phyloP scores from a whole-genome alignment of 1,140 invertebrate species.

The Triops longicaudatus region DNA sequence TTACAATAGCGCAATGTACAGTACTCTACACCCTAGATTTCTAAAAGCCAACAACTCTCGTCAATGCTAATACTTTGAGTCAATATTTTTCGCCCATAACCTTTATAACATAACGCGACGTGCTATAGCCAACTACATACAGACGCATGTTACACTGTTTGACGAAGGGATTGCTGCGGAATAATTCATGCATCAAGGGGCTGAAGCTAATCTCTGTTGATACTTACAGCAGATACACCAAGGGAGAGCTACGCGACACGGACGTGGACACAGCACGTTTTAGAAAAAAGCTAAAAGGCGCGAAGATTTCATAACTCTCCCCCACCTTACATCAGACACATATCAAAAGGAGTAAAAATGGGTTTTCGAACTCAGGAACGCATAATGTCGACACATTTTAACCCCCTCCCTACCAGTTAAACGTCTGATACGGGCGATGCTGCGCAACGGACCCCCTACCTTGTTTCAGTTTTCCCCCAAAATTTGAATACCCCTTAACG shows the following conservation, averaged over 20 bases:
- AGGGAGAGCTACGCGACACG: no score
- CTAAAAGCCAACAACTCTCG: neutral
- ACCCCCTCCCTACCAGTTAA: neutral
- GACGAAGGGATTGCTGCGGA: neutral
- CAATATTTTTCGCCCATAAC: neutral
- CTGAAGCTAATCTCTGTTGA: neutral
- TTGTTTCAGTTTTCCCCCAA: neutral
- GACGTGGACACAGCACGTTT: neutral
- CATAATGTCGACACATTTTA: neutral
- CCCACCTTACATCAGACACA: neutral
- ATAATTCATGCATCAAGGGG: neutral
- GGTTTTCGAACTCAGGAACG: neutral
- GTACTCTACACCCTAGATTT: neutral
- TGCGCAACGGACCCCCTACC: neutral
- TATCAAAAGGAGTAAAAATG: neutral
- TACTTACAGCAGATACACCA: neutral
- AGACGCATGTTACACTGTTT: neutral
- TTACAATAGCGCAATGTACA: neutral
- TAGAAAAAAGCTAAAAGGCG: neutral
- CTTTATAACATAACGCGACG: neutral
- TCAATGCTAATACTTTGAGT: neutral
- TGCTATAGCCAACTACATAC: neutral
- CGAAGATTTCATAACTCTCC: neutral
- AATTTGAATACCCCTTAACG: neutral
- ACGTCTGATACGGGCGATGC: constrained; percentile 2